phyloP scores from a whole-genome alignment of 2,888 invertebrate species.

The Scaptodrosophila latifasciaeformis region DNA sequence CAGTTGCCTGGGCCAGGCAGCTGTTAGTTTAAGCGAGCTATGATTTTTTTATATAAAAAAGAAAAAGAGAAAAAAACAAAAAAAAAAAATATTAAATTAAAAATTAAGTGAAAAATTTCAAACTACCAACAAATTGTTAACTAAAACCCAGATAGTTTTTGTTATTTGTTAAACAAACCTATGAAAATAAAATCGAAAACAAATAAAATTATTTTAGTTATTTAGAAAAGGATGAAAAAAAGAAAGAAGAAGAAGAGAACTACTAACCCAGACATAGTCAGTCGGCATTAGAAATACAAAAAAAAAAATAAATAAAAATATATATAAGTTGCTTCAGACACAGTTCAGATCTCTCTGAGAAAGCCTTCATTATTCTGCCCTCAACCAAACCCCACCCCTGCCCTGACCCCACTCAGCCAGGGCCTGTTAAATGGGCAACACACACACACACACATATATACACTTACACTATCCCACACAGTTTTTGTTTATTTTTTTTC shows the following conservation, averaged over 20 bases:
- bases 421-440: no score
- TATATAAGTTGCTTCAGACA: no score
- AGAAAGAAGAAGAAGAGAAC: no score
- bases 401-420: no score
- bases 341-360: not conserved
- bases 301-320: not conserved
- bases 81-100: no score
- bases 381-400: constrained; percentile 5
- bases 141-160: constrained; percentile 5
- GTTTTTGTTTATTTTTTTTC: constrained; percentile 14
- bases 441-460: not conserved
- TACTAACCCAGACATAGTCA: constrained; percentile 37
- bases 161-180: not conserved
- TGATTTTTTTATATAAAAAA: constrained; percentile 48
- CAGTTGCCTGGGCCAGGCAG: constrained; percentile 58
- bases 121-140: not conserved
- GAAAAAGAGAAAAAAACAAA: constrained; percentile 6
- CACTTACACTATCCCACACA: constrained; percentile 1
- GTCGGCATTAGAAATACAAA: constrained; percentile 12
- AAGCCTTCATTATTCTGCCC: not conserved
- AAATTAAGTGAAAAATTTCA: no score
- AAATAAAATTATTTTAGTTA: constrained; percentile 20
- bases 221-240: no score
- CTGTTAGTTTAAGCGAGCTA: constrained; percentile 61
- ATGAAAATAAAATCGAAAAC: constrained; percentile 14